phyloP scores from a whole-genome alignment of 1,140 invertebrate species.

The Sycophaga agraensis region DNA sequence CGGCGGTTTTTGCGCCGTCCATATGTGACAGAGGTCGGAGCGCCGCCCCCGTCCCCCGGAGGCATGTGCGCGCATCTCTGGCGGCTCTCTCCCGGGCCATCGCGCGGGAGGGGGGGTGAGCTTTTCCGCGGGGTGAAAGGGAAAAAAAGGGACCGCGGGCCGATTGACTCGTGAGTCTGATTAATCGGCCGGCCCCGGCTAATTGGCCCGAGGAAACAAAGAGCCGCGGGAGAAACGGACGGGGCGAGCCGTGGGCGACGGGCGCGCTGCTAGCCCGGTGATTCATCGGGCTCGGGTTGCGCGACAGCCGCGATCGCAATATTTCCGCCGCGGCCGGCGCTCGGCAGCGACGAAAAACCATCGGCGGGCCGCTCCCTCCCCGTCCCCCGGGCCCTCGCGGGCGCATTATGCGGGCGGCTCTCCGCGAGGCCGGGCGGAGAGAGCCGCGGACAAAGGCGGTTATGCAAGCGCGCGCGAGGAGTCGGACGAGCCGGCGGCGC shows the following conservation, averaged over 20 bases:
- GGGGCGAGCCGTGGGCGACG: too few species aligned
- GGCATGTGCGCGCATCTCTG: too few species aligned
- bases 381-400: neutral
- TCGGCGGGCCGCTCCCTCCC: neutral
- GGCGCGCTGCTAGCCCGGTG: neutral
- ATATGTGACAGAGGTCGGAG: constrained; percentile 52
- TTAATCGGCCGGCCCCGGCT: too few species aligned
- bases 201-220: too few species aligned
- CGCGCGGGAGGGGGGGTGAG: too few species aligned
- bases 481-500: too few species aligned
- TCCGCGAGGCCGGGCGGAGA: too few species aligned
- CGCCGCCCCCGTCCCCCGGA: neutral
- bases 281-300: constrained; percentile 20
- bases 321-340: too few species aligned
- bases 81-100: constrained; percentile 34
- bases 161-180: neutral
- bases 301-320: constrained; percentile 12
- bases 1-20: constrained; percentile 55
- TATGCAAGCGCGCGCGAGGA: too few species aligned
- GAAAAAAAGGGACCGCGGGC: neutral
- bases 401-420: too few species aligned
- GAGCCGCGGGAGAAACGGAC: too few species aligned
- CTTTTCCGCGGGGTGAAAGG: neutral
- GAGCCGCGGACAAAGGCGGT: neutral
- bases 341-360: too few species aligned